Base-by-base conservation (phyloP, 2,888 invertebrate genomes). In the Drosophila vallismaia region DNA sequence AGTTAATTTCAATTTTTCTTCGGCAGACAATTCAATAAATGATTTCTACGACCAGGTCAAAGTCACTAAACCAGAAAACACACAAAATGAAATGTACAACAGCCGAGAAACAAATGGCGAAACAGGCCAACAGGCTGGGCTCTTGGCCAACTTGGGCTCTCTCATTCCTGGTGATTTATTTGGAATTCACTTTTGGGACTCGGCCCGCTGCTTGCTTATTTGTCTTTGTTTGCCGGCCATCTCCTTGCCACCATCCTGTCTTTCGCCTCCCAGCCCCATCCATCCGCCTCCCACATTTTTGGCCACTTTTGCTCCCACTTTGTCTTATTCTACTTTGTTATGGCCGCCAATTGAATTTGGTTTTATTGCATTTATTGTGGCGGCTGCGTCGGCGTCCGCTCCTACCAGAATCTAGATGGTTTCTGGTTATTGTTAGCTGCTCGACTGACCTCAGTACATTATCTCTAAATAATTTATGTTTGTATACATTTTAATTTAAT, bases 391-490 rank as follows among this genome's bases (percentile, higher is more conserved):
- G 29, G 31, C 57, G 38, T 50, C 31, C 31, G 29, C 6, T 48
- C 26, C 49, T 26, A 9, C 26, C 31, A 33, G 33, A 9, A 4
- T 33, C 33, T 9, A 10, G 56, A 26, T 62, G 63, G 44, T 36
- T 63, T 52, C 86, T 82, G 79, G 77, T 77, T 77, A 77, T 86
- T 82, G 83, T 79, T 83, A 73, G 80, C 51, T 64, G 55, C 14
- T 58, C 53, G 33, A 58, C 70, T 52, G 55, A 64, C 69, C 68
- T 51, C 53, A 84, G 82, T 84, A 81, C 81, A 84, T 86, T 84
- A 84, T 86, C 86, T 86, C 86, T 84, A 86, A 84, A 84, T 86
- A 84, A 84, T 86, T 84, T 86, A 83, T 83, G 82, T 82, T 83
- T 82, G 82, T 81, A 81, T 81, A 84, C 85, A 84, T 84, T 86